phyloP scores from a whole-genome alignment of 2,888 invertebrate genomes.

The Stenolophus ochropezus region DNA sequence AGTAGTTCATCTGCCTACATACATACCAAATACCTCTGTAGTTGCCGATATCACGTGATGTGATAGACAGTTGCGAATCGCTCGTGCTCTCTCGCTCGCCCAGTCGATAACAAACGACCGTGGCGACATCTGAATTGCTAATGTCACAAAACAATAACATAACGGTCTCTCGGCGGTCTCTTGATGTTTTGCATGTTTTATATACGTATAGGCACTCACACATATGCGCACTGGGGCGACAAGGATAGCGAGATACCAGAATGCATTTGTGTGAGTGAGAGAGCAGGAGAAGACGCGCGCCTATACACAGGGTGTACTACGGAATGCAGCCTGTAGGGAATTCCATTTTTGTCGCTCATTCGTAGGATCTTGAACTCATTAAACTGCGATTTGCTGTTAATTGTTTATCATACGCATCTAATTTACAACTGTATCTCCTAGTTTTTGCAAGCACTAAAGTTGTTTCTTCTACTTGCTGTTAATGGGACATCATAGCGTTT shows the following conservation, averaged over 20 bases:
- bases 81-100: constrained; percentile 44
- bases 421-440: constrained; percentile 24
- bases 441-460: background rate
- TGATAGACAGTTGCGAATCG: constrained; percentile 60
- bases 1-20: constrained; percentile 14
- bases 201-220: constrained; percentile 30
- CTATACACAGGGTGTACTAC: constrained; percentile 42
- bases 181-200: constrained; percentile 61
- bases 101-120: constrained; percentile 52
- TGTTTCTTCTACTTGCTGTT: background rate
- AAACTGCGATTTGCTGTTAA: constrained; percentile 30
- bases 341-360: constrained; percentile 43
- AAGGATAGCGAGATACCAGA: background rate
- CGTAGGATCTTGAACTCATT: constrained; percentile 44
- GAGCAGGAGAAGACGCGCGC: constrained; percentile 25
- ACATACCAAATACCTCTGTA: constrained; percentile 32
- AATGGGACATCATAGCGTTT: background rate
- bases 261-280: constrained; percentile 17
- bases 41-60: constrained; percentile 35
- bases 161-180: constrained; percentile 61
- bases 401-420: constrained; percentile 23
- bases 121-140: constrained; percentile 62
- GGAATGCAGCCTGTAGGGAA: constrained; percentile 43
- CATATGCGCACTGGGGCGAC: constrained; percentile 13
- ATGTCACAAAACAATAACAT: constrained; percentile 62